Evolutionary conservation across 2,113 vertebrate genomes (phyloP).

Genomic region (Corythornis vintsioides): DNA sequence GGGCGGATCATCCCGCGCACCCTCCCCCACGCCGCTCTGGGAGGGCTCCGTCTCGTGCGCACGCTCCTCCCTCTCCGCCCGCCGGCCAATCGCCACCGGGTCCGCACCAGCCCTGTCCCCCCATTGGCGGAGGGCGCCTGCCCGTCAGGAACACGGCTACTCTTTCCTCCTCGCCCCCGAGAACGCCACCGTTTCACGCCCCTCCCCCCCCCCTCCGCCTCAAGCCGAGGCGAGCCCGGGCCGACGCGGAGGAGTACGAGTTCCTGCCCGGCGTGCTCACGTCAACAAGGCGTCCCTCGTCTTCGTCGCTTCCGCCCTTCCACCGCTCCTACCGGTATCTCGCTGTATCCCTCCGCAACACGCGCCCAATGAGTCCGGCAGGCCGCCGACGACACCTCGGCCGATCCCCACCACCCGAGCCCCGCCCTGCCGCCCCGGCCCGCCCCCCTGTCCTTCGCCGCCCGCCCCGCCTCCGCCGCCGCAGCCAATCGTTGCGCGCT

Average conservation of each 20-base stretch:
- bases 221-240: not conserved
- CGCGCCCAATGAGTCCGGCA: not conserved
- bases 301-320: not conserved
- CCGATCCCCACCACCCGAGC: not conserved
- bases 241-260: not conserved
- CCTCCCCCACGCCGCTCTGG: not conserved
- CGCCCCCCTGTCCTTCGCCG: not conserved
- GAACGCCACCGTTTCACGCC: not conserved
- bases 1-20: not conserved
- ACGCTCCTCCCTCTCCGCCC: not conserved
- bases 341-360: constrained; percentile 11
- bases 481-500: not conserved
- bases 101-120: not conserved
- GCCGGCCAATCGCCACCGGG: not conserved
- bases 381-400: not conserved
- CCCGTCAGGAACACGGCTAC: not conserved
- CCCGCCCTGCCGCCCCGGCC: not conserved
- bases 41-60: constrained; percentile 48
- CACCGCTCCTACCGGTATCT: too few species aligned
- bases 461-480: not conserved
- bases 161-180: constrained; percentile 6
- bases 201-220: too few species aligned
- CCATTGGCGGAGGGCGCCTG: not conserved
- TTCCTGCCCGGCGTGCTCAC: not conserved
- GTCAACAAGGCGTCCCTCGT: not conserved